These are phyloP conservation scores for Rissa tridactyla DNA, from an alignment of 2,113 vertebrate genomes.

Conservation along the genomic window DNA sequence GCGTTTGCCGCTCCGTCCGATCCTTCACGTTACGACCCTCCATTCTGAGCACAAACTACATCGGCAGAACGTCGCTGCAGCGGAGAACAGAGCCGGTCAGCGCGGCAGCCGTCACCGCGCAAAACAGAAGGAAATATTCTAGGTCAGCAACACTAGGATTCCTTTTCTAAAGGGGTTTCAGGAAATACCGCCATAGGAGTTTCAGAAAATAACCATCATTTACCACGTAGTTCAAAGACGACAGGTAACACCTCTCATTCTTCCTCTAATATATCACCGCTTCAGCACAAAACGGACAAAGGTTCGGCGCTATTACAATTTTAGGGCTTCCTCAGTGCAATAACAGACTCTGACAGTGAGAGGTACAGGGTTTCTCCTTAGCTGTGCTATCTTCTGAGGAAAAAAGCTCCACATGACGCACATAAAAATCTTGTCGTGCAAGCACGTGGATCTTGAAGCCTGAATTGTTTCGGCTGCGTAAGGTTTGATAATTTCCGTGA, in stretches of 20 bases:
- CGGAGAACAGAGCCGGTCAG: background rate
- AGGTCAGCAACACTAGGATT: background rate
- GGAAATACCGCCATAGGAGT: background rate
- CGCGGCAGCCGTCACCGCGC: accelerated
- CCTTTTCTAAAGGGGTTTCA: background rate
- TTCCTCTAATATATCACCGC: background rate
- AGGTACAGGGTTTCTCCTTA: background rate
- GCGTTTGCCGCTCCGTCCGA: accelerated
- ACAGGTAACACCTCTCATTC: background rate
- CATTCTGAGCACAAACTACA: background rate
- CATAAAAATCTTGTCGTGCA: background rate
- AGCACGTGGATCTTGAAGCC: background rate
- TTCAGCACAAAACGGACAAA: accelerated
- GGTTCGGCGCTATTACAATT: background rate
- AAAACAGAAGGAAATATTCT: background rate
- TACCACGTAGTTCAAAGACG: accelerated
- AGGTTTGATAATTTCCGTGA: background rate
- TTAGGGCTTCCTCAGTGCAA: background rate
- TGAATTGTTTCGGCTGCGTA: background rate
- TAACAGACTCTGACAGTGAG: background rate
- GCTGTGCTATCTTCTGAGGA: too few species aligned
- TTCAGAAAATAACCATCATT: background rate
- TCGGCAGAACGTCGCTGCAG: background rate
- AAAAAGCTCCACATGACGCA: background rate
- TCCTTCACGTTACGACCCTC: background rate